A percentile compares a stretch with the other conserved stretches of the same genome.
These are phyloP conservation scores for Pissodes strobi DNA, from an alignment of 1,140 invertebrate genomes.

Conservation along the genomic window DNA sequence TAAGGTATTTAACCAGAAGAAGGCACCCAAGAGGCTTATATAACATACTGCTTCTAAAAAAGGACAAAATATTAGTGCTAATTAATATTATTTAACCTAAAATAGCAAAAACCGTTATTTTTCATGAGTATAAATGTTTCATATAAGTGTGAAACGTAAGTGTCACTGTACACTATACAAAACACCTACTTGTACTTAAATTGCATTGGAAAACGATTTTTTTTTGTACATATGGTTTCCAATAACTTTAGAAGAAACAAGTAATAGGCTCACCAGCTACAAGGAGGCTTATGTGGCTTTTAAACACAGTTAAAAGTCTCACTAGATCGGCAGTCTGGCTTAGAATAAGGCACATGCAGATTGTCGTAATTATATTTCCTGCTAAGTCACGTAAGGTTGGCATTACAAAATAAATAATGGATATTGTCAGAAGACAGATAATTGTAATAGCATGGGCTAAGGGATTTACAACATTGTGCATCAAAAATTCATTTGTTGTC, in stretches of 20 bases:
- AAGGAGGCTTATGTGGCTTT: conserved; percentile 76
- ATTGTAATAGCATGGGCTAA: conserved; percentile 74
- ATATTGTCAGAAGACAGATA: conserved; percentile 70
- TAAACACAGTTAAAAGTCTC: conserved; percentile 77
- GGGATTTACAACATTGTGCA: conserved; percentile 75
- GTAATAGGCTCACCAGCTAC: conserved; percentile 64
- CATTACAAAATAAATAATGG: conserved; percentile 81
- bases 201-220: neutral
- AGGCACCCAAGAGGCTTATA: conserved; percentile 73
- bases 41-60: conserved; percentile 75
- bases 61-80: no score
- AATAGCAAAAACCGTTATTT: no score
- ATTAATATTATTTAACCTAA: no score
- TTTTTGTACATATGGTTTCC: neutral
- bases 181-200: no score
- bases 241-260: neutral
- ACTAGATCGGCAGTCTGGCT: conserved; percentile 78
- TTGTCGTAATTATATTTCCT: conserved; percentile 82
- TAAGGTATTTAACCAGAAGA: conserved; percentile 83
- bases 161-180: no score
- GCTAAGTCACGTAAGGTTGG: conserved; percentile 81
- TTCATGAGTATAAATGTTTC: no score
- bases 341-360: conserved; percentile 74
- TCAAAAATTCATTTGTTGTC: conserved; percentile 71
- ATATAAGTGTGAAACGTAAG: no score